These are phyloP conservation scores for Notothenia coriiceps DNA, from an alignment of 2,113 vertebrate species.

Conservation along the genomic window DNA sequence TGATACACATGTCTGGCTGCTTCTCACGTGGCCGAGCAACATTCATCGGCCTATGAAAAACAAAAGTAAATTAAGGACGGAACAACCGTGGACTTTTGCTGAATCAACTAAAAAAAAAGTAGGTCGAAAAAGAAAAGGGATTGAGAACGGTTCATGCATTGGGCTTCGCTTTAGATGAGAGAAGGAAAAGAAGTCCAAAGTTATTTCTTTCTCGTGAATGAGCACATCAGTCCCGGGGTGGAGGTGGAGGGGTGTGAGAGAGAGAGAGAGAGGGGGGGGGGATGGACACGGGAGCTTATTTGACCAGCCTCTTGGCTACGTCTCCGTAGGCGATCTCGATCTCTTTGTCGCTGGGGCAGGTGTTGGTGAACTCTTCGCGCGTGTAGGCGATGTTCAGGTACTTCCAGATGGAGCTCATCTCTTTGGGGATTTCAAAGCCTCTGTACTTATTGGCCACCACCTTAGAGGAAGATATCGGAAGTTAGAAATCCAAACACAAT, in stretches of 20 bases:
- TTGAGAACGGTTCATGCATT: slow-evolving; percentile 64
- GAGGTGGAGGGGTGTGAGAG: background rate
- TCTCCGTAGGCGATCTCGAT: slow-evolving; percentile 97
- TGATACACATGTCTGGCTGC: slow-evolving; percentile 41
- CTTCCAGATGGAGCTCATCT: slow-evolving; percentile 94
- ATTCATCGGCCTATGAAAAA: slow-evolving; percentile 46
- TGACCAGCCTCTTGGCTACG: slow-evolving; percentile 97
- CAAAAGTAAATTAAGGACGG: slow-evolving; percentile 29
- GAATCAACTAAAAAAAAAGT: slow-evolving; percentile 35
- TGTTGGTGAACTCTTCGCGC: slow-evolving; percentile 98
- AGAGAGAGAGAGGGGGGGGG: background rate
- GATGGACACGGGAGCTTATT: slow-evolving; percentile 80
- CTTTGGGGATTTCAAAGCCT: slow-evolving; percentile 95
- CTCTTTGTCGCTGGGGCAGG: slow-evolving; percentile 96
- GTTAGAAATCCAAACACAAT: background rate
- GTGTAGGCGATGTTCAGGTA: slow-evolving; percentile 95
- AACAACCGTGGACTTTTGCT: slow-evolving; percentile 23
- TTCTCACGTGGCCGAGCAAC: slow-evolving; percentile 18
- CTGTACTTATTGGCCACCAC: slow-evolving; percentile 98
- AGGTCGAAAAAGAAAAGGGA: slow-evolving; percentile 6
- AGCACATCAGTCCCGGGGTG: slow-evolving; percentile 72
- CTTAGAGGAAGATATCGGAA: slow-evolving; percentile 74
- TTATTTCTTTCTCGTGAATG: slow-evolving; percentile 70
- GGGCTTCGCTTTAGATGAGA: slow-evolving; percentile 66
- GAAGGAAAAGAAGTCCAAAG: slow-evolving; percentile 75